phyloP scores from a whole-genome alignment of 2,888 invertebrate species.

The Penaeus monodon region DNA sequence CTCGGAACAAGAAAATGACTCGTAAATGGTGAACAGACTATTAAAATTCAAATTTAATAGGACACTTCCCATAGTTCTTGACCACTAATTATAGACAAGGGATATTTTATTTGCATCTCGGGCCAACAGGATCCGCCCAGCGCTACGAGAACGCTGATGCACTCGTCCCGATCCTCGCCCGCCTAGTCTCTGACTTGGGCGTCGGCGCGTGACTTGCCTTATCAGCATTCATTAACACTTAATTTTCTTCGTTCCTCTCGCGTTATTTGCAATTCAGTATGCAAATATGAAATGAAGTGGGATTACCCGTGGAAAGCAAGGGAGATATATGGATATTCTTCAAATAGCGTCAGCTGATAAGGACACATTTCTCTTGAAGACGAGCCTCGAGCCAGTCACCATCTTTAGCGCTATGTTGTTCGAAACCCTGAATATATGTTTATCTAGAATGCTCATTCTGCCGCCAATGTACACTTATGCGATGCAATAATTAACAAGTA shows the following conservation, averaged over 20 bases:
- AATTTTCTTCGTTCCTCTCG: not conserved
- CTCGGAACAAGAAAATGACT: constrained; percentile 55
- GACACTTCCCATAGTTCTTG: constrained; percentile 59
- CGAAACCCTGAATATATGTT: constrained; percentile 40
- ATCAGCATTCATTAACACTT: not conserved
- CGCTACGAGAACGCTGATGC: constrained; percentile 34
- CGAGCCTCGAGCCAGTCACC: constrained; percentile 39
- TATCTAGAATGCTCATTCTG: constrained; percentile 14
- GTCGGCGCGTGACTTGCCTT: constrained; percentile 1
- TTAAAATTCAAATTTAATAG: constrained; percentile 60
- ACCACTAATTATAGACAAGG: constrained; percentile 58
- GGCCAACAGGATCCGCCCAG: constrained; percentile 46
- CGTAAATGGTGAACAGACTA: constrained; percentile 57
- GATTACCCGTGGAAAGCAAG: not conserved
- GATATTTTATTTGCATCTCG: constrained; percentile 59
- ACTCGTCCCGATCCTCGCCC: constrained; percentile 20
- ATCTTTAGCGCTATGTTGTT: constrained; percentile 29
- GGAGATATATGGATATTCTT: not conserved
- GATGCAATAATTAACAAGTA: constrained; percentile 15
- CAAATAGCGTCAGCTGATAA: not conserved
- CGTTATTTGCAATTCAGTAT: not conserved
- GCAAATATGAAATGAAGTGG: not conserved
- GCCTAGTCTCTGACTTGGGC: constrained; percentile 6
- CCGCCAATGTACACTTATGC: constrained; percentile 17
- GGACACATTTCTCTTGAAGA: constrained; percentile 17